Evolutionary conservation across 2,113 vertebrate species (phyloP), one percentile per base, ranked within the genome.

Genomic region (Planiliza haematocheilus): DNA sequence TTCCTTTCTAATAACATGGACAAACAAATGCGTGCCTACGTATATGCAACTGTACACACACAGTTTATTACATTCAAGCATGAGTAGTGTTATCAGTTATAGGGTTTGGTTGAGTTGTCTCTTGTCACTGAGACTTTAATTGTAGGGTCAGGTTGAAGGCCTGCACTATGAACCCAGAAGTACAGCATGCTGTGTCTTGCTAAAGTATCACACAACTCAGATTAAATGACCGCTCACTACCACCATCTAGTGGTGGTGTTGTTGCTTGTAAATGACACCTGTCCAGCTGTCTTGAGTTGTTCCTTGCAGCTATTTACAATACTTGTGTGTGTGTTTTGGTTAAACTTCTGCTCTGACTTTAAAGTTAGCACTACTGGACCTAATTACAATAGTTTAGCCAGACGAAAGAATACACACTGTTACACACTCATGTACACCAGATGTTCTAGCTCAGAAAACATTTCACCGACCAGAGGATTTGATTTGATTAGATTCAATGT

Each of bases 191-290:
- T 82, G 41, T 60, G 64, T 60, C 17, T 51, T 11, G 36, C 3
- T 51, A 14, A 7, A 6, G 13, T 38, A 34, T 50, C 5, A 3
- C 18, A 46, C 48, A 56, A 48, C 41, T 46, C 45, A 16, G 17
- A 45, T 13, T 5, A 38, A 59, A 51, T 51, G 38, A 58, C 48
- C 2, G 16, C 20, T 65, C 61, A 52, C 43, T 70, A 21, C 43
- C 56, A 8, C 88, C 90, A 86, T 37, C 88, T 90, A 82, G 85
- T 83, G 90, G 80, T 50, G n/a, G 52, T 20, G 5, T 42, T 58
- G 50, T 2, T 11, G 20, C 46, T 10, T 49, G 41, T 48, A 1
- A n/a, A 7, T 17, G 1, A 51, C 30, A 7, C 2, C 1, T 4
- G 36, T 43, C 8, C 11, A 8, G 43, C 16, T 48, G 20, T 55